Evolutionary conservation across 2,888 invertebrate species (phyloP), one percentile per base, ranked within the genome.

Genomic region (Diarsia rubi): DNA sequence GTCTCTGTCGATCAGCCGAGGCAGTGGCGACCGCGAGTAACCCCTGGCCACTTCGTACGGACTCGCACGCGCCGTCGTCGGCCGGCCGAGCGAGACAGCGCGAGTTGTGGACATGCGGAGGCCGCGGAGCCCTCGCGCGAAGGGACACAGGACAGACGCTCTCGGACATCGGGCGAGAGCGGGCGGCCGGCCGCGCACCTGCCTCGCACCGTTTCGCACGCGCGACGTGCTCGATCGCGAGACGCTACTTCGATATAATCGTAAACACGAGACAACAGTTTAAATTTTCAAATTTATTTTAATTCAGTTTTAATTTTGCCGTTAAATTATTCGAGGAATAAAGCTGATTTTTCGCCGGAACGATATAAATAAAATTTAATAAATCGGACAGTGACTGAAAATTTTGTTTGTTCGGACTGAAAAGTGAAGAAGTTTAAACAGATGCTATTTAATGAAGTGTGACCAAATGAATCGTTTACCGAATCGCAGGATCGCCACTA

Each of bases 141-240:
- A 96, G 96, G 96, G 96, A 96, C 96, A 96, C 94, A 94, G 96
- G 96, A 95, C 96, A 97, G 96, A 96, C 96, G 96, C 95, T 96
- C 96, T 96, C 96, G 96, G 96, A 96, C 97, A 96, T 91, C 96
- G 95, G 96, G 95, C 96, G 96, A 95, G 96, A 96, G 96, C 96
- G 96, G 96, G 95, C 95, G 96, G 94, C 94, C 94, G 95, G 94
- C 94, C 94, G 94, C 90, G 94, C 96, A 95, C 95, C 95, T 95
- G 95, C 94, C 93, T 90, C 91, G 91, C 91, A 92, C 92, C 93
- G 93, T 88, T 93, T 92, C 90, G 92, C 92, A 93, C 94, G 92
- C 94, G 93, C 93, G 90, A 94, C 94, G 92, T 92, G 92, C 92
- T 93, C 92, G 91, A 94, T 92, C 95, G 95, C 95, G 95, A 94